Percentiles rank a stretch among this genome's conserved stretches.
phyloP scores from a whole-genome alignment of 2,797 vertebrate genomes.

The Anguilla obscura region DNA sequence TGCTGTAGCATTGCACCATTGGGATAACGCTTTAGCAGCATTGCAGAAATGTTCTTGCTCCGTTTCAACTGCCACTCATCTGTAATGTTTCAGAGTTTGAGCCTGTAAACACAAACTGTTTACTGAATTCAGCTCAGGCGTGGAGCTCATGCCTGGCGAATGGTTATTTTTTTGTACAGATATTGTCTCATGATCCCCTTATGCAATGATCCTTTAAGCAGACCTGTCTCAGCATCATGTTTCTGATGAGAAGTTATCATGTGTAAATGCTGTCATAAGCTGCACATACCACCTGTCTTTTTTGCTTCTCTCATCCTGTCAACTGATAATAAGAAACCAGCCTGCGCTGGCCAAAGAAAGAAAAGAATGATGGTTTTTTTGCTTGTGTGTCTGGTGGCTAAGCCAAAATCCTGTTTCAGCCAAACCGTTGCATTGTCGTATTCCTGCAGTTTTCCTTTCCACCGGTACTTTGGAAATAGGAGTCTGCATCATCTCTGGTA shows the following conservation, averaged over 20 bases:
- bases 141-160: background rate
- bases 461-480: too few relatives aligned
- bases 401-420: too few relatives aligned
- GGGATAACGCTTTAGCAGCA: background rate
- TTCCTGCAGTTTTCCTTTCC: too few relatives aligned
- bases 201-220: background rate
- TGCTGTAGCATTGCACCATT: background rate
- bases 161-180: background rate
- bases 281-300: background rate
- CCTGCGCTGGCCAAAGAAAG: background rate
- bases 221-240: background rate
- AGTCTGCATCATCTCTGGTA: too few relatives aligned
- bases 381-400: background rate
- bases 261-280: background rate
- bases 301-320: background rate
- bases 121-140: background rate
- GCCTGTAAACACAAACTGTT: background rate
- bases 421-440: too few relatives aligned
- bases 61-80: background rate
- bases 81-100: background rate
- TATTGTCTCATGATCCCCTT: background rate
- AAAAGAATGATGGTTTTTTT: background rate
- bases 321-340: background rate
- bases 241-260: background rate
- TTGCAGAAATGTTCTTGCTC: background rate